Evolutionary conservation across 2,113 vertebrate genomes (phyloP).

Genomic region (Takifugu bimaculatus): DNA sequence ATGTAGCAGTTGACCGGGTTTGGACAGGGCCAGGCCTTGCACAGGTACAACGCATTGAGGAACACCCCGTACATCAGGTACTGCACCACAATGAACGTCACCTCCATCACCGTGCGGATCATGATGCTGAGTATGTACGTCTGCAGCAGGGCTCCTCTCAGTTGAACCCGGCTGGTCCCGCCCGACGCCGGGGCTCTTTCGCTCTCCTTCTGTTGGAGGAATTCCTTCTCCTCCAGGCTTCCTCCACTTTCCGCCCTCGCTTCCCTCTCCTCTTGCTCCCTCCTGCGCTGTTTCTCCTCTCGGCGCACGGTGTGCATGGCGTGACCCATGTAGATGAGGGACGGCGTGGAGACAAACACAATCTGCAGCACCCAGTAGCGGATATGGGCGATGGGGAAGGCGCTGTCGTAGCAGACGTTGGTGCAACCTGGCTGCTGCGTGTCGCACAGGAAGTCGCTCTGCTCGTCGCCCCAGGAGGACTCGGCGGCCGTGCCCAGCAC

Average conservation of each 20-base stretch:
- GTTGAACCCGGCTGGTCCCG: slow-evolving; percentile 70
- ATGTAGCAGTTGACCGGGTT: slow-evolving; percentile 95
- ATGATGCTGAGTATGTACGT: slow-evolving; percentile 93
- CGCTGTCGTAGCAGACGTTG: slow-evolving; percentile 94
- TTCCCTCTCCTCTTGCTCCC: slow-evolving; percentile 68
- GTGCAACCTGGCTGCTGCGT: slow-evolving; percentile 91
- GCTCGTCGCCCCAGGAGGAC: slow-evolving; percentile 96
- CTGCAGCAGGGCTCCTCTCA: slow-evolving; percentile 84
- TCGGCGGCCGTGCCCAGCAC: slow-evolving; percentile 92
- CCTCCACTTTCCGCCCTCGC: slow-evolving; percentile 25
- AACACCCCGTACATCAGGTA: slow-evolving; percentile 92
- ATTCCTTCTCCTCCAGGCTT: slow-evolving; percentile 65
- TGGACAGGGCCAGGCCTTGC: slow-evolving; percentile 85
- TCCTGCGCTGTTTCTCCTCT: slow-evolving; percentile 83
- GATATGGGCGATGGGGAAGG: slow-evolving; percentile 96
- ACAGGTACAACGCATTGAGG: slow-evolving; percentile 84
- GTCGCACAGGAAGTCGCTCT: slow-evolving; percentile 92
- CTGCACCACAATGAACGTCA: slow-evolving; percentile 90
- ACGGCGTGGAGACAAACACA: slow-evolving; percentile 94
- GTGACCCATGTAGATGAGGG: slow-evolving; percentile 93
- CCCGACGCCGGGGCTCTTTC: slow-evolving; percentile 61
- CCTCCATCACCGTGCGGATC: slow-evolving; percentile 89
- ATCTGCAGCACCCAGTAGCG: slow-evolving; percentile 97
- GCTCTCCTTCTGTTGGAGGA: slow-evolving; percentile 74
- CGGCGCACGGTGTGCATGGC: slow-evolving; percentile 87